Percentiles rank a stretch among this genome's conserved stretches.
phyloP scores from a whole-genome alignment of 2,888 invertebrate genomes.

The Epistrophe eligans region DNA sequence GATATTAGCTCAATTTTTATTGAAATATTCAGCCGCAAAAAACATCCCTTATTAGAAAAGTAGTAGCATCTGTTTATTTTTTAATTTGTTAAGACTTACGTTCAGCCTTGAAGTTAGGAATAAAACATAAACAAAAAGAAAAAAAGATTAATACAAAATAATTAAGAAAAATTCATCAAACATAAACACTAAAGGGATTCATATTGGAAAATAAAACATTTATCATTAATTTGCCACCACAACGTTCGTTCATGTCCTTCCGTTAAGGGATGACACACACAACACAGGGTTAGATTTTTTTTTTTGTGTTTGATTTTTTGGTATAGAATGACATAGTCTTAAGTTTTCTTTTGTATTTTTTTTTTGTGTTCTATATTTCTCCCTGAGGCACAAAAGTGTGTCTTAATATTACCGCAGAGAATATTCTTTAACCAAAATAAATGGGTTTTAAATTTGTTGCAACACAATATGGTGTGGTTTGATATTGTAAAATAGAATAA shows the following conservation, averaged over 20 bases:
- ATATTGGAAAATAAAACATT: conserved; percentile 66
- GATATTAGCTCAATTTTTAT: too few species aligned
- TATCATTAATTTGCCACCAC: conserved; percentile 67
- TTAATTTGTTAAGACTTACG: too few species aligned
- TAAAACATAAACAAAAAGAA: background rate
- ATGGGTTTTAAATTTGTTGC: conserved; percentile 83
- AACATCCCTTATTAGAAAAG: too few species aligned
- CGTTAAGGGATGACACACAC: conserved; percentile 37
- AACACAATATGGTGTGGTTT: conserved; percentile 66
- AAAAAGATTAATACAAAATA: background rate
- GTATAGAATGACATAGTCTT: conserved; percentile 4
- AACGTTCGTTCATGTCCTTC: conserved; percentile 14
- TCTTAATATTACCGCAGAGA: conserved; percentile 79
- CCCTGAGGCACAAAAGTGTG: conserved; percentile 54
- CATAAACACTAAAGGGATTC: conserved; percentile 31
- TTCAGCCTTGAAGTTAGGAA: too few species aligned
- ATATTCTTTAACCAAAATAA: conserved; percentile 82
- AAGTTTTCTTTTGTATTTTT: conserved; percentile 42
- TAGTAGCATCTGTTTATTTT: too few species aligned
- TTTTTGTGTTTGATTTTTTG: background rate
- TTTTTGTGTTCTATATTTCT: background rate
- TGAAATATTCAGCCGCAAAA: too few species aligned
- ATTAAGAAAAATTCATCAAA: conserved; percentile 3
- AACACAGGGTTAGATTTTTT: background rate
- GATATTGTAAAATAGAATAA: conserved; percentile 34